Conservation (phyloP, 1,140 invertebrate species). For the Pogonus chalceus region DNA sequence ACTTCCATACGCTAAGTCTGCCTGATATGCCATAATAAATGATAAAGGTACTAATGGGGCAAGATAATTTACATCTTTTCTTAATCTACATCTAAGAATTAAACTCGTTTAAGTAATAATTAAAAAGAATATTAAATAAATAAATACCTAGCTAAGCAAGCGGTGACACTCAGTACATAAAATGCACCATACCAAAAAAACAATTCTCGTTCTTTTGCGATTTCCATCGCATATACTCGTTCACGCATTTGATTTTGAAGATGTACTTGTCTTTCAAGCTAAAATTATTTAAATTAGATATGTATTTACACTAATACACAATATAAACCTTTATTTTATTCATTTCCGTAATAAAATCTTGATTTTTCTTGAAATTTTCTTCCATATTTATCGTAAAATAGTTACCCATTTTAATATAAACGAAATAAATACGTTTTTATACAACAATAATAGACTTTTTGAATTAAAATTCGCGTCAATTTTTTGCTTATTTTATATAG, state of each 20-base stretch:
- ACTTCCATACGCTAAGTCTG: conserved; percentile 65
- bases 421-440: too few relatives aligned
- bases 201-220: conserved; percentile 58
- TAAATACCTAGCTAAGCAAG: conserved; percentile 49
- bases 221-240: conserved; percentile 56
- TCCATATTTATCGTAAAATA: conserved; percentile 24
- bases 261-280: conserved; percentile 65
- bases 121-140: conserved; percentile 10
- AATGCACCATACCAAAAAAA: conserved; percentile 63
- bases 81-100: conserved; percentile 45
- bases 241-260: conserved; percentile 71
- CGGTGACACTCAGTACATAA: conserved; percentile 46
- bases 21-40: conserved; percentile 61
- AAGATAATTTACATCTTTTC: conserved; percentile 46
- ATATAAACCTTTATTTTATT: conserved; percentile 49
- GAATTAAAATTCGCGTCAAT: too few relatives aligned
- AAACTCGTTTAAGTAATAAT: conserved; percentile 9
- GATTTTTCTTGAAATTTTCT: conserved; percentile 50
- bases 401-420: conserved; percentile 22
- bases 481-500: too few relatives aligned
- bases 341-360: conserved; percentile 57
- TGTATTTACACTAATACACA: conserved; percentile 9
- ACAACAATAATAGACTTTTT: too few relatives aligned
- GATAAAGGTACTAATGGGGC: conserved; percentile 56
- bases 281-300: conserved; percentile 16